Conservation (phyloP, 2,113 vertebrate genomes). For the Ailuropoda melanoleuca region DNA sequence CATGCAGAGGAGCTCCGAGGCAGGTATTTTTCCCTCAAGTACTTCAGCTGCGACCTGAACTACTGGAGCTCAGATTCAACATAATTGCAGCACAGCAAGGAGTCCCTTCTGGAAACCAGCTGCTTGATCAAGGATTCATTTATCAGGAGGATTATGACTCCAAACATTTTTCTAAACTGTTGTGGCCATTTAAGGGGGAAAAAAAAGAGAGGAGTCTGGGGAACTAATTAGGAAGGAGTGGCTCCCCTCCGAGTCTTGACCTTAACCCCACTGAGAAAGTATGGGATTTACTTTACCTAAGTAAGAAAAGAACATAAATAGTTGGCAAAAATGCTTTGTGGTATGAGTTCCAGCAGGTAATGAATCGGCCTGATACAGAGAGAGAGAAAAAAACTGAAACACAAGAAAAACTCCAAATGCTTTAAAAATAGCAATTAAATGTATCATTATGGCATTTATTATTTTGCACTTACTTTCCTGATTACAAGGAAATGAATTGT, state of each 20-base stretch:
- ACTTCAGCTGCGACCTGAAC: constrained; percentile 61
- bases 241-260: constrained; percentile 75
- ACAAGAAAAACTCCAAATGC: neutral
- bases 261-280: constrained; percentile 76
- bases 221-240: constrained; percentile 81
- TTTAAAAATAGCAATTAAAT: constrained; percentile 24
- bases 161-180: constrained; percentile 77
- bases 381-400: neutral
- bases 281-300: constrained; percentile 76
- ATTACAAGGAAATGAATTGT: neutral
- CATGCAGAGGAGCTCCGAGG: neutral
- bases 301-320: constrained; percentile 74
- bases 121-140: constrained; percentile 76
- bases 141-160: constrained; percentile 78
- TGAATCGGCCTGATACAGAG: constrained; percentile 9
- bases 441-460: neutral
- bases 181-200: constrained; percentile 62
- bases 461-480: constrained; percentile 8
- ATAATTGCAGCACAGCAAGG: constrained; percentile 65
- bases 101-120: constrained; percentile 74
- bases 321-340: constrained; percentile 59
- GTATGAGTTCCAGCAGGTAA: constrained; percentile 39
- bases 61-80: constrained; percentile 38
- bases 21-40: constrained; percentile 1
- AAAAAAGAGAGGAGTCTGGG: constrained; percentile 70